phyloP scores from a whole-genome alignment of 2,113 vertebrate genomes.

The Paralichthys olivaceus region DNA sequence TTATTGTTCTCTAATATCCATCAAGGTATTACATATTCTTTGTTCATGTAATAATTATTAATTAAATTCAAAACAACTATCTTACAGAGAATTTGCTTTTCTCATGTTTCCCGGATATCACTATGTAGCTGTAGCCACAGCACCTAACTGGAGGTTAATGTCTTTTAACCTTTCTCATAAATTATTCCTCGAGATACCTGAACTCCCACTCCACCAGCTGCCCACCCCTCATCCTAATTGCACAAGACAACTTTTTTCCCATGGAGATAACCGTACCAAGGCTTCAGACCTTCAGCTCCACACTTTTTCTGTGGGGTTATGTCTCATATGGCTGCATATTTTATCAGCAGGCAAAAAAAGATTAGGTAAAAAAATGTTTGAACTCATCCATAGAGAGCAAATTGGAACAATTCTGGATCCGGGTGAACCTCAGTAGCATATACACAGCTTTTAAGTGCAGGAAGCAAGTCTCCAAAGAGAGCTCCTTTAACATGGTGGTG shows the following conservation, averaged over 20 bases:
- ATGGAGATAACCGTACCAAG: slow-evolving; percentile 12
- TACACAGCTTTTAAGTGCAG: too few relatives aligned
- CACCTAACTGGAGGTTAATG: slow-evolving; percentile 67
- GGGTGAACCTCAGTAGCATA: too few relatives aligned
- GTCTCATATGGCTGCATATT: not conserved
- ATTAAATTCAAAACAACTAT: slow-evolving; percentile 1
- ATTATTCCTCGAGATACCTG: slow-evolving; percentile 66
- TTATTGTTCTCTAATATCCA: too few relatives aligned
- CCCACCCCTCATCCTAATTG: slow-evolving; percentile 29
- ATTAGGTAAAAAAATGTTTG: too few relatives aligned
- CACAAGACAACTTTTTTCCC: slow-evolving; percentile 33
- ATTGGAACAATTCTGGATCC: too few relatives aligned
- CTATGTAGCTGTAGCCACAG: slow-evolving; percentile 50
- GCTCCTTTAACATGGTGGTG: too few relatives aligned
- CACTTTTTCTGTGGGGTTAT: not conserved
- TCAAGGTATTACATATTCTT: not conserved
- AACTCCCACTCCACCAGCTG: slow-evolving; percentile 48
- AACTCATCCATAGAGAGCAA: too few relatives aligned
- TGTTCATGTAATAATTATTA: not conserved
- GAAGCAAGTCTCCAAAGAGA: too few relatives aligned
- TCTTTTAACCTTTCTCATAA: slow-evolving; percentile 70
- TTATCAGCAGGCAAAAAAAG: too few relatives aligned
- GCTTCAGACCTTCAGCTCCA: slow-evolving; percentile 1
- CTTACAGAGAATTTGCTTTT: not conserved
- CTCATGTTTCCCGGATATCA: slow-evolving; percentile 33